Evolutionary conservation across 2,797 vertebrate species (phyloP).

Genomic region (Echeneis naucrates): DNA sequence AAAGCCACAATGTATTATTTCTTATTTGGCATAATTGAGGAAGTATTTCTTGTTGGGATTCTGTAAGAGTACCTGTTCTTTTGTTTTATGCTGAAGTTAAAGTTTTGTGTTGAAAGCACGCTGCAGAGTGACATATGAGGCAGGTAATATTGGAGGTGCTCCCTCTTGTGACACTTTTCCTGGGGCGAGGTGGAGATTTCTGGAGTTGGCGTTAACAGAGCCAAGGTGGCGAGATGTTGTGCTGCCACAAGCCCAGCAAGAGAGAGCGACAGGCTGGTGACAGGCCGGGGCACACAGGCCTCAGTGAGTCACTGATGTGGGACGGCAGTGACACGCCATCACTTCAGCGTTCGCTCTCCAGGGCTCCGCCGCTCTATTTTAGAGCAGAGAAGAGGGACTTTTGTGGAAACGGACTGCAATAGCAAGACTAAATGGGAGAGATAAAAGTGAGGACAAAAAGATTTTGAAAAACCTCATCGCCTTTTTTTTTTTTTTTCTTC

Average conservation of each 20-base stretch:
- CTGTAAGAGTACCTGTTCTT: neutral
- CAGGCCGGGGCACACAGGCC: conserved; percentile 75
- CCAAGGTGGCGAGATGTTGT: conserved; percentile 47
- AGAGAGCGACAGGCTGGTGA: conserved; percentile 76
- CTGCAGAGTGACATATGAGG: neutral
- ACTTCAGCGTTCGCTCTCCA: conserved; percentile 71
- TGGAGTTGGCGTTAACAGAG: conserved; percentile 56
- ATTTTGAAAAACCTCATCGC: neutral
- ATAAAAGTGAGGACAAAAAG: conserved; percentile 47
- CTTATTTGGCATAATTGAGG: too few relatives aligned
- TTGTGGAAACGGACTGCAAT: conserved; percentile 37
- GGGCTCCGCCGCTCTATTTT: conserved; percentile 64
- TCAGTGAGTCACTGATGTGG: conserved; percentile 80
- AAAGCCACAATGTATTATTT: conserved; percentile 28
- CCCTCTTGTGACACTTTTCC: conserved; percentile 25
- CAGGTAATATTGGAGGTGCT: conserved; percentile 22
- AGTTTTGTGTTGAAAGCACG: conserved; percentile 1
- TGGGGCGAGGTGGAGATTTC: conserved; percentile 2
- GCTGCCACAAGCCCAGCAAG: conserved; percentile 60
- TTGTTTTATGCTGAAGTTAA: conserved; percentile 1
- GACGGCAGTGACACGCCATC: conserved; percentile 78
- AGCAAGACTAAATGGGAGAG: conserved; percentile 38
- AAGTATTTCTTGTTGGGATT: too few relatives aligned
- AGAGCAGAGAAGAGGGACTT: conserved; percentile 41
- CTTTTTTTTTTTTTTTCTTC: neutral